Evolutionary conservation across 2,888 invertebrate genomes (phyloP).

Genomic region (Dorcus parallelipipedus): DNA sequence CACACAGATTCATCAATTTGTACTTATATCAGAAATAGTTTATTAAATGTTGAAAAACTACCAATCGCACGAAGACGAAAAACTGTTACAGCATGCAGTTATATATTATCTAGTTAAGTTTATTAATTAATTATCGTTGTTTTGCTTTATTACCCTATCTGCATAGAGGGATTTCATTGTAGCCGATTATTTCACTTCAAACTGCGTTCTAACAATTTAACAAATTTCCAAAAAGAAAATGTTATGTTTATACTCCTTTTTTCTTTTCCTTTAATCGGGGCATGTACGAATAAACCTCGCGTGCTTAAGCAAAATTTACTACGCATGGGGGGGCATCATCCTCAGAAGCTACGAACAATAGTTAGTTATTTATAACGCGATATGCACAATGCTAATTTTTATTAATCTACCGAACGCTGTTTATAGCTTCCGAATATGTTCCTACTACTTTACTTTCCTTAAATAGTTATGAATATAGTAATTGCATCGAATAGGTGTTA

Average conservation of each 20-base stretch:
- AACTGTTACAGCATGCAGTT: slow-evolving; percentile 25
- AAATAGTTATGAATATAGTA: too few relatives aligned
- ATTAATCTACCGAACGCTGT: background rate
- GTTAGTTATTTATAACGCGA: background rate
- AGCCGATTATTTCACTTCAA: slow-evolving; percentile 15
- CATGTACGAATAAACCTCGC: background rate
- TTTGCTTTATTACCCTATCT: slow-evolving; percentile 17
- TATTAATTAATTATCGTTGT: slow-evolving; percentile 15
- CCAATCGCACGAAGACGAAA: slow-evolving; percentile 18
- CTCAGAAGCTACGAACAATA: background rate
- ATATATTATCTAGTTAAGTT: slow-evolving; percentile 24
- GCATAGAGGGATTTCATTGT: slow-evolving; percentile 25
- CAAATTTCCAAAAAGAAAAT: too few relatives aligned
- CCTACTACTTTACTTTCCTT: too few relatives aligned
- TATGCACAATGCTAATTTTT: background rate
- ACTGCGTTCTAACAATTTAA: background rate
- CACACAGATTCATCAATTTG: slow-evolving; percentile 19
- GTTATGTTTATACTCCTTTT: slow-evolving; percentile 18
- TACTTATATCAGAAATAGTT: slow-evolving; percentile 28
- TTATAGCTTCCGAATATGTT: background rate
- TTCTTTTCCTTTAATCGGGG: slow-evolving; percentile 2
- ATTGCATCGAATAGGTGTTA: background rate
- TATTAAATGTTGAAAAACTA: slow-evolving; percentile 11
- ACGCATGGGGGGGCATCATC: background rate
- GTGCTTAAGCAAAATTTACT: slow-evolving; percentile 8